A percentile compares a stretch with the other conserved stretches of the same genome.
Evolutionary conservation across 2,888 invertebrate genomes (phyloP).

Genomic region (Xylota sylvarum): DNA sequence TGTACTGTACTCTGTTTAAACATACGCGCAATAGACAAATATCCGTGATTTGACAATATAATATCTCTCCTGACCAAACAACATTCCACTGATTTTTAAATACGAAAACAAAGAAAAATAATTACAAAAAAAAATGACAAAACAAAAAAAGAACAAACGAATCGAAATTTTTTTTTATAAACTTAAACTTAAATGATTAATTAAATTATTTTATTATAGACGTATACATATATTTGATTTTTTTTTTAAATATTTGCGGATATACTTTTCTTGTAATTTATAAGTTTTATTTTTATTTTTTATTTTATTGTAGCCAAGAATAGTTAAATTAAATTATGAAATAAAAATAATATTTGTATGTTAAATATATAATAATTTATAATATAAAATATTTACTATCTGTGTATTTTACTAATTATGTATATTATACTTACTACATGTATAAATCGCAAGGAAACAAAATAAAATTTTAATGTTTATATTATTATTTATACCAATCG

Average conservation of each 20-base stretch:
- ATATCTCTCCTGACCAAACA: conserved; percentile 64
- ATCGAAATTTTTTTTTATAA: conserved; percentile 59
- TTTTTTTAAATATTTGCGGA: conserved; percentile 22
- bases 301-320: conserved; percentile 63
- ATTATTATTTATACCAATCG: conserved; percentile 23
- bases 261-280: conserved; percentile 39
- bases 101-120: conserved; percentile 26
- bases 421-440: conserved; percentile 32
- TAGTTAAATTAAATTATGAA: conserved; percentile 68
- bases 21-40: conserved; percentile 63
- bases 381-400: conserved; percentile 59
- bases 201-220: conserved; percentile 55
- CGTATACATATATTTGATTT: conserved; percentile 33
- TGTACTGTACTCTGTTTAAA: conserved; percentile 39
- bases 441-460: conserved; percentile 51
- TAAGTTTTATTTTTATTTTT: conserved; percentile 39
- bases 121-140: conserved; percentile 8
- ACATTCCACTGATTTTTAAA: conserved; percentile 72
- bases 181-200: conserved; percentile 33
- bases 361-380: conserved; percentile 72
- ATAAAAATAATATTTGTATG: conserved; percentile 52
- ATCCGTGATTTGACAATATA: conserved; percentile 75
- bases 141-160: conserved; percentile 12
- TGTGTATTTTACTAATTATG: conserved; percentile 61
- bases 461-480: conserved; percentile 58